Percentiles rank a stretch among this genome's conserved stretches.
Conservation (phyloP, 2,888 invertebrate species). For the Phoenoteleia sp. region DNA sequence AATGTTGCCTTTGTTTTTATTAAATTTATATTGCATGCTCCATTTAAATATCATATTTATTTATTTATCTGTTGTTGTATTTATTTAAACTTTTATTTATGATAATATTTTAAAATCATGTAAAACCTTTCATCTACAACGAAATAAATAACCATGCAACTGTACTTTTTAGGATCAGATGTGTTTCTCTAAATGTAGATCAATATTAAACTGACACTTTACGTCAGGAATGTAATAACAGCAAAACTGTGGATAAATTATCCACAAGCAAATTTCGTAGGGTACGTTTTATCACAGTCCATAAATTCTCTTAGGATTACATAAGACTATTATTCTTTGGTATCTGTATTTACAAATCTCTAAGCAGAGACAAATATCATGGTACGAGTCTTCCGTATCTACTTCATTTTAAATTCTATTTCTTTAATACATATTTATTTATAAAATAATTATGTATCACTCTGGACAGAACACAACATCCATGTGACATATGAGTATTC, state of each 20-base stretch:
- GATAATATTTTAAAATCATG: too few species aligned
- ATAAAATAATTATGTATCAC: too few species aligned
- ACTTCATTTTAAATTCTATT: too few species aligned
- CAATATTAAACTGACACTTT: slow-evolving; percentile 46
- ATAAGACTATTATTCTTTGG: slow-evolving; percentile 49
- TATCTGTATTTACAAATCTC: slow-evolving; percentile 23
- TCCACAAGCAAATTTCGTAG: slow-evolving; percentile 37
- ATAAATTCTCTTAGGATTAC: slow-evolving; percentile 41
- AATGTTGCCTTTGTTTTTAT: too few species aligned
- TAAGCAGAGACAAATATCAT: slow-evolving; percentile 34
- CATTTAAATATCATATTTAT: too few species aligned
- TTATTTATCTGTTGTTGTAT: too few species aligned
- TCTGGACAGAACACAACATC: too few species aligned
- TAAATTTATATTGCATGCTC: too few species aligned
- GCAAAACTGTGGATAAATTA: slow-evolving; percentile 44
- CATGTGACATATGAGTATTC: too few species aligned
- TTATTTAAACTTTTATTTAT: too few species aligned
- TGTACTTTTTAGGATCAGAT: slow-evolving; percentile 17
- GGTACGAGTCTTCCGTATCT: too few species aligned
- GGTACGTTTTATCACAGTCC: slow-evolving; percentile 46
- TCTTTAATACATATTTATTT: too few species aligned
- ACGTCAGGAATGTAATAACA: slow-evolving; percentile 33
- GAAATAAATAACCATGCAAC: slow-evolving; percentile 21
- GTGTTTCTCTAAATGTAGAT: slow-evolving; percentile 14
- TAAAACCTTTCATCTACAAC: slow-evolving; percentile 17